Evolutionary conservation across 2,797 vertebrate species (phyloP).

Genomic region (Mionectes olivaceus): DNA sequence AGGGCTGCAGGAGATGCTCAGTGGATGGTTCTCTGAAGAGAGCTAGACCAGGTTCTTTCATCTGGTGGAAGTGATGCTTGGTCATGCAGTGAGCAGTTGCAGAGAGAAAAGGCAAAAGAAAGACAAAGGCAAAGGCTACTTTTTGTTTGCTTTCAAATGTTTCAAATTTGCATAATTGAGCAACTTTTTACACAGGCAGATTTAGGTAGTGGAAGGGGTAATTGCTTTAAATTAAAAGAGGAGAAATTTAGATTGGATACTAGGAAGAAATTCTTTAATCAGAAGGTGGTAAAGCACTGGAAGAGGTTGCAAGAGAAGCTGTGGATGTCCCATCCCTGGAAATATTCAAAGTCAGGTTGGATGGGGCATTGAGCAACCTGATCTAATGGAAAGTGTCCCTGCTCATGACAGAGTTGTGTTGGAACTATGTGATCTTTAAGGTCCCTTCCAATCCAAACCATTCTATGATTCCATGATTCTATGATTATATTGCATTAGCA

Average conservation of each 20-base stretch:
- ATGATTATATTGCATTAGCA: neutral
- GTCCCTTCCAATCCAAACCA: neutral
- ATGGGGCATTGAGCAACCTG: too few relatives aligned
- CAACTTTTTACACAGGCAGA: fast-evolving
- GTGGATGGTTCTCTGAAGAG: neutral
- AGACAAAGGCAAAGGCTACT: neutral
- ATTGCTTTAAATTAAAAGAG: neutral
- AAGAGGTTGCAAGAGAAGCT: neutral
- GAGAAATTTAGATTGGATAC: neutral
- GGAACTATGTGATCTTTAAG: neutral
- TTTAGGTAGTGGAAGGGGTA: neutral
- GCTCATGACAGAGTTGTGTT: neutral
- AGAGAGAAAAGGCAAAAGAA: neutral
- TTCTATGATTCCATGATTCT: neutral
- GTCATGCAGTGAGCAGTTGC: fast-evolving
- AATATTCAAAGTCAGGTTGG: neutral
- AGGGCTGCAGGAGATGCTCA: neutral
- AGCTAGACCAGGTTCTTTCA: fast-evolving
- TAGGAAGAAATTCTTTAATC: neutral
- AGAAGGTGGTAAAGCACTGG: neutral
- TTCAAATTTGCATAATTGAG: neutral
- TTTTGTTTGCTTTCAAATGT: neutral
- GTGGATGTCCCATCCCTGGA: neutral
- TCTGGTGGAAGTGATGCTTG: fast-evolving
- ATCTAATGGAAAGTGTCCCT: neutral